These are phyloP conservation scores for Valencia hispanica DNA, from an alignment of 2,797 vertebrate species.

Conservation along the genomic window DNA sequence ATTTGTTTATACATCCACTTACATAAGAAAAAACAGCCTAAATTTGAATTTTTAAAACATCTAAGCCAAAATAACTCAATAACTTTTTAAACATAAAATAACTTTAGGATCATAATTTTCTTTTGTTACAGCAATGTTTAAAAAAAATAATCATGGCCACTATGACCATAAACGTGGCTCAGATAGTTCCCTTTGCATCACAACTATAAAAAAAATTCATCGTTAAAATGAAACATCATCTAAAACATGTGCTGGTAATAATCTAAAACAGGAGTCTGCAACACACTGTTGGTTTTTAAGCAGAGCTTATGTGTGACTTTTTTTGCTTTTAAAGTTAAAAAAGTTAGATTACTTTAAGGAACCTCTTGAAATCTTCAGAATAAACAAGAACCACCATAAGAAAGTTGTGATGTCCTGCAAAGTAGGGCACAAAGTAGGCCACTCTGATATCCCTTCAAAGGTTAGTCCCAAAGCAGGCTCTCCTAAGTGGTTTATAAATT, in stretches of 20 bases:
- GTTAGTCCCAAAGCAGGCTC: conserved; percentile 59
- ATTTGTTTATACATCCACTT: neutral
- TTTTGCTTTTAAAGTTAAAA: conserved; percentile 14
- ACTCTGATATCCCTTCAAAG: conserved; percentile 61
- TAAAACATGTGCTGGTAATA: neutral
- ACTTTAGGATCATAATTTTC: too few relatives aligned
- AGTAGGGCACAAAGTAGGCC: conserved; percentile 77
- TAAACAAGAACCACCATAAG: conserved; percentile 57
- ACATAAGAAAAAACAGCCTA: neutral
- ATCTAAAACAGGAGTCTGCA: neutral
- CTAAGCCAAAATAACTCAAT: neutral
- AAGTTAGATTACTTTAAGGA: conserved; percentile 26
- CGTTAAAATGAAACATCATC: neutral
- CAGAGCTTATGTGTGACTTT: neutral
- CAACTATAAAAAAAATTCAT: neutral
- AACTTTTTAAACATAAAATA: too few relatives aligned
- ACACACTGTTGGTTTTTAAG: neutral
- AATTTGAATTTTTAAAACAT: neutral
- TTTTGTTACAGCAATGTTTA: neutral
- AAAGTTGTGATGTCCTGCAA: conserved; percentile 47
- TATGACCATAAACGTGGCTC: conserved; percentile 3
- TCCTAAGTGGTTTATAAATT: conserved; percentile 73
- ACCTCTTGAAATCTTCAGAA: conserved; percentile 26
- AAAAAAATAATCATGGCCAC: neutral
- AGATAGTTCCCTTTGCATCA: conserved; percentile 7